Conservation (phyloP, 2,797 vertebrate species). For the Lepilemur ruficaudatus region DNA sequence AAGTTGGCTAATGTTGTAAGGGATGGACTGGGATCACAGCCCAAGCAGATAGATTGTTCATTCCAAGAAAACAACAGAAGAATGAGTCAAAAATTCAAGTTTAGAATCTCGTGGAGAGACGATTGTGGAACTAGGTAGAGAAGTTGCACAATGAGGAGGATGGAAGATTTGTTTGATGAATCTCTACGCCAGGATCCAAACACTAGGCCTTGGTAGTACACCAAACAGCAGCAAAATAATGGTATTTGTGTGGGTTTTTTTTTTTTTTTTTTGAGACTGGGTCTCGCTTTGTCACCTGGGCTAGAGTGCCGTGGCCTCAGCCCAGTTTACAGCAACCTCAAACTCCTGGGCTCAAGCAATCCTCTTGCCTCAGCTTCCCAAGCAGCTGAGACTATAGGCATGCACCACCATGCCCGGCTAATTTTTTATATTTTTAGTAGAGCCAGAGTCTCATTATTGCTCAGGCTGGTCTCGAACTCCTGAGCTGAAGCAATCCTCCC, state of each 20-base stretch:
- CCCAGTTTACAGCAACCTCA: too few relatives aligned
- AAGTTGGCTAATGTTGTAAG: background rate
- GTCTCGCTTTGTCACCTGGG: too few relatives aligned
- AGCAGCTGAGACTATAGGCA: too few relatives aligned
- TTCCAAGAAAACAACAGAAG: background rate
- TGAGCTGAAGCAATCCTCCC: too few relatives aligned
- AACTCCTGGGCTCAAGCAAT: too few relatives aligned
- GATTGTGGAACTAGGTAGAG: background rate
- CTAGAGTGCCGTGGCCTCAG: too few relatives aligned
- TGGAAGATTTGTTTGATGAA: background rate
- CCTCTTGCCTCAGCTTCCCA: too few relatives aligned
- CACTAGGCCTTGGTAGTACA: background rate
- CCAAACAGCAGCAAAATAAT: background rate
- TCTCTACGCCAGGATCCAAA: background rate
- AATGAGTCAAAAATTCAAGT: background rate
- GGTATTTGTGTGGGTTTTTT: background rate
- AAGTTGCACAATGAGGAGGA: background rate
- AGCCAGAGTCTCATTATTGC: too few relatives aligned
- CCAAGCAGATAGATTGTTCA: background rate
- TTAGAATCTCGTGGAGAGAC: background rate
- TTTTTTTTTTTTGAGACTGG: too few relatives aligned
- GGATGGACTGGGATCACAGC: background rate
- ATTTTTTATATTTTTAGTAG: too few relatives aligned
- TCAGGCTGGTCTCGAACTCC: too few relatives aligned
- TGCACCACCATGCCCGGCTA: too few relatives aligned